Percentiles rank a stretch among this genome's conserved stretches.
Evolutionary conservation across 1,140 invertebrate genomes (phyloP).

Genomic region (Drosophila insularis): DNA sequence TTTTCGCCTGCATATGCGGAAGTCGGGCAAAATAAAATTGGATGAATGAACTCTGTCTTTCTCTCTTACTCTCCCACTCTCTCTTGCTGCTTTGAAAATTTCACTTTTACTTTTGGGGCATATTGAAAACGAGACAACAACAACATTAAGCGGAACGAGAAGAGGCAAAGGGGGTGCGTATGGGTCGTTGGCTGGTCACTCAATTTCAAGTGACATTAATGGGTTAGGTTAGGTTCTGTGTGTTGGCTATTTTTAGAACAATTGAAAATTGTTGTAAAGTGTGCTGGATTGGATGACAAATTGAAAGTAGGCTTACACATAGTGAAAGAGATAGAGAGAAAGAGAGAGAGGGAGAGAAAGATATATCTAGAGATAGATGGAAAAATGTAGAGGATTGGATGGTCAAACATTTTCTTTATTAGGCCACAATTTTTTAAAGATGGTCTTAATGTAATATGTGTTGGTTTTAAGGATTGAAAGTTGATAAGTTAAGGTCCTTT

Average conservation of each 20-base stretch:
- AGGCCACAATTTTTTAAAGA: too few relatives aligned
- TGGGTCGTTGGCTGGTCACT: slow-evolving; percentile 18
- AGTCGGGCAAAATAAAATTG: slow-evolving; percentile 51
- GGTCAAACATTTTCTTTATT: too few relatives aligned
- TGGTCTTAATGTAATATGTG: too few relatives aligned
- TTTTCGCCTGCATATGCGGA: slow-evolving; percentile 55
- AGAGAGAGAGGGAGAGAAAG: too few relatives aligned
- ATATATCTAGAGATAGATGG: too few relatives aligned
- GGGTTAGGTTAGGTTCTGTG: slow-evolving; percentile 47
- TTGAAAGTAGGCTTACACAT: not conserved
- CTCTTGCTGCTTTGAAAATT: slow-evolving; percentile 20
- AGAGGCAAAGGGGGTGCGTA: slow-evolving; percentile 1
- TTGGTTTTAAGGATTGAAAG: too few relatives aligned
- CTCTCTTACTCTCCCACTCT: not conserved
- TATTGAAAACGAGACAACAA: slow-evolving; percentile 32
- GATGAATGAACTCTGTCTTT: slow-evolving; percentile 68
- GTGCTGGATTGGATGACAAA: not conserved
- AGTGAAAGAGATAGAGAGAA: not conserved
- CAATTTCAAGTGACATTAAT: slow-evolving; percentile 65
- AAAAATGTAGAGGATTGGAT: too few relatives aligned
- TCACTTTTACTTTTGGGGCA: slow-evolving; percentile 47
- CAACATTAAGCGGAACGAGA: not conserved
- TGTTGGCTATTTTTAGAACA: slow-evolving; percentile 62
- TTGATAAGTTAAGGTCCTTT: too few relatives aligned
- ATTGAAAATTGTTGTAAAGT: slow-evolving; percentile 42